Evolutionary conservation across 2,797 vertebrate genomes (phyloP).

Genomic region (Thripadectes ignobilis): DNA sequence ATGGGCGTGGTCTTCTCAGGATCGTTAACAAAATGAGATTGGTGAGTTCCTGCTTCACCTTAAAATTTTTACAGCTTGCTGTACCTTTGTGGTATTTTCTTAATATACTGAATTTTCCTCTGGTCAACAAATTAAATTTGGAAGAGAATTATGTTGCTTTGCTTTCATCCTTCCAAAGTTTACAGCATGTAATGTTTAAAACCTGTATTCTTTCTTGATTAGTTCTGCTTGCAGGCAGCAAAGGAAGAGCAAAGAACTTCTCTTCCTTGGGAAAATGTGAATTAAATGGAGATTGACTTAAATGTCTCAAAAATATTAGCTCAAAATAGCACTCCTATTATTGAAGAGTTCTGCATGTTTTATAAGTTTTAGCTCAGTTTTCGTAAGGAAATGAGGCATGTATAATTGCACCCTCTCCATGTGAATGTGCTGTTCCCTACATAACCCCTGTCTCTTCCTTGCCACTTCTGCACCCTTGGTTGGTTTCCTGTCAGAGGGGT

Average conservation of each 20-base stretch:
- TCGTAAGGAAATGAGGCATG: neutral
- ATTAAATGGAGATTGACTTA: neutral
- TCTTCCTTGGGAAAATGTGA: neutral
- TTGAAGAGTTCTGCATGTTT: conserved; percentile 6
- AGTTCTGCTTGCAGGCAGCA: neutral
- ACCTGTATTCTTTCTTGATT: neutral
- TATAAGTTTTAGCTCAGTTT: conserved; percentile 3
- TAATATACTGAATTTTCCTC: neutral
- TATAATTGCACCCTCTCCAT: neutral
- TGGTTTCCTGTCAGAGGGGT: neutral
- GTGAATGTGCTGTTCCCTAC: neutral
- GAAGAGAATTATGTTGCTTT: neutral
- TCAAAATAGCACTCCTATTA: neutral
- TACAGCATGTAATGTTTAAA: neutral
- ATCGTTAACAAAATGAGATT: neutral
- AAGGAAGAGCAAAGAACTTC: neutral
- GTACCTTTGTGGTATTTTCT: neutral
- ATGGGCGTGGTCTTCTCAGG: neutral
- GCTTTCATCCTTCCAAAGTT: neutral
- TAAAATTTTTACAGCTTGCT: neutral
- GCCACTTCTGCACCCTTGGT: neutral
- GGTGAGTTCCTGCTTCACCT: neutral
- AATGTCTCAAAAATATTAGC: neutral
- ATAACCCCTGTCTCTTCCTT: neutral
- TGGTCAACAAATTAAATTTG: neutral